Conservation (phyloP, 53 echinoderm and acorn worm species). For the Temnopleurus reevesii region DNA sequence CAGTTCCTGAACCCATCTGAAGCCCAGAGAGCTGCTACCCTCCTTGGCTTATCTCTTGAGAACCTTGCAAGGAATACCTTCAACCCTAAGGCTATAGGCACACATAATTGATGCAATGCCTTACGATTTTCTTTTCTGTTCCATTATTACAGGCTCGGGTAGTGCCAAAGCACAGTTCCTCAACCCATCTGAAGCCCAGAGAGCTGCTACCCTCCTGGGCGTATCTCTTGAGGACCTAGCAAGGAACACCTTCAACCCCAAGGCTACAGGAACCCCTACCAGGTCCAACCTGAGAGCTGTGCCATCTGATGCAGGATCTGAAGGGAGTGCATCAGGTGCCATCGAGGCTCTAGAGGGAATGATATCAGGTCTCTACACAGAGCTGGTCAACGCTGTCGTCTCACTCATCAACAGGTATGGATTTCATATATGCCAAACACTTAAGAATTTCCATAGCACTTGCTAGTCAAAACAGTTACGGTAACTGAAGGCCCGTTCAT, state of each 20-base stretch:
- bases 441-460: no score
- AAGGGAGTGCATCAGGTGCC: slow-evolving; percentile 51
- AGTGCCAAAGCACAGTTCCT: slow-evolving; percentile 88
- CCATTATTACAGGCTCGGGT: slow-evolving; percentile 62
- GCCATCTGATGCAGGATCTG: slow-evolving; percentile 58
- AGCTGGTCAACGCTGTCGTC: slow-evolving; percentile 91
- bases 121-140: no score
- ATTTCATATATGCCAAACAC: no score
- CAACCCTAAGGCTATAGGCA: slow-evolving; percentile 73
- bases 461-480: no score
- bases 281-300: slow-evolving; percentile 58
- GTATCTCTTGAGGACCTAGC: slow-evolving; percentile 81
- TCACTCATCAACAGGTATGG: slow-evolving; percentile 90
- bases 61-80: slow-evolving; percentile 86
- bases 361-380: slow-evolving; percentile 89
- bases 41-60: slow-evolving; percentile 80
- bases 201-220: slow-evolving; percentile 81
- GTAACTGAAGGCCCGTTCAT: no score
- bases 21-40: slow-evolving; percentile 86
- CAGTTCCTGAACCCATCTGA: slow-evolving; percentile 91
- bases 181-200: slow-evolving; percentile 90
- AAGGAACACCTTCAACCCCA: slow-evolving; percentile 85
- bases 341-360: slow-evolving; percentile 89
- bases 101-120: no score
- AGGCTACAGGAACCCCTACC: slow-evolving; percentile 68